Conservation (phyloP, 2,113 vertebrate genomes). For the Caretta caretta region DNA sequence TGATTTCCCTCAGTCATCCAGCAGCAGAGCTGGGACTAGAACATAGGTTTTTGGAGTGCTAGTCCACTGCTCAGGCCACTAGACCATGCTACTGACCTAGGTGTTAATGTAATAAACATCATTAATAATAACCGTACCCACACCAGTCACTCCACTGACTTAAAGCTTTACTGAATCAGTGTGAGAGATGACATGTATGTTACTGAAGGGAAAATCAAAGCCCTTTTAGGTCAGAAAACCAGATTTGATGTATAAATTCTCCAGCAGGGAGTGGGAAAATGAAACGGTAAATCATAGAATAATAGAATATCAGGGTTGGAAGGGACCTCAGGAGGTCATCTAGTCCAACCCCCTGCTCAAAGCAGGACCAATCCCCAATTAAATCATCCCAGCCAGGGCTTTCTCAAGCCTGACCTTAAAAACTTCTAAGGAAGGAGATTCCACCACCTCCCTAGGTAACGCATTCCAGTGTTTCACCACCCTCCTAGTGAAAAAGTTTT, state of each 20-base stretch:
- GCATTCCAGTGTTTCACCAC: no score
- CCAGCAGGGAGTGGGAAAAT: not conserved
- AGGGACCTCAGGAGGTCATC: no score
- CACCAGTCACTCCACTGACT: not conserved
- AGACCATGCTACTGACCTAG: not conserved
- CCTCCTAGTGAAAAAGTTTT: no score
- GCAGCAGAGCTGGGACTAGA: not conserved
- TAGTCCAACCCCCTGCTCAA: no score
- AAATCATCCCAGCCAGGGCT: no score
- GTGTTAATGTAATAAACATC: not conserved
- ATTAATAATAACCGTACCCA: not conserved
- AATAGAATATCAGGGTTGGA: no score
- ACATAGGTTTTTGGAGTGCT: not conserved
- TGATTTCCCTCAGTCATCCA: not conserved
- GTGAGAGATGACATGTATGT: not conserved
- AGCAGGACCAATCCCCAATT: no score
- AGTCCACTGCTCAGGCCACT: not conserved
- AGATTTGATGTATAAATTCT: conserved; percentile 33
- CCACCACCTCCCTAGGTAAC: no score
- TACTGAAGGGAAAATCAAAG: not conserved
- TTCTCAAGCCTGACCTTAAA: no score
- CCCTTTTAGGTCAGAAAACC: not conserved
- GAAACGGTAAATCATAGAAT: not conserved
- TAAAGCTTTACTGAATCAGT: not conserved
- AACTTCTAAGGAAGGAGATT: no score